Evolutionary conservation across 1,140 invertebrate species (phyloP), one percentile per base, ranked within the genome.

Genomic region (Drosophila arizonae): DNA sequence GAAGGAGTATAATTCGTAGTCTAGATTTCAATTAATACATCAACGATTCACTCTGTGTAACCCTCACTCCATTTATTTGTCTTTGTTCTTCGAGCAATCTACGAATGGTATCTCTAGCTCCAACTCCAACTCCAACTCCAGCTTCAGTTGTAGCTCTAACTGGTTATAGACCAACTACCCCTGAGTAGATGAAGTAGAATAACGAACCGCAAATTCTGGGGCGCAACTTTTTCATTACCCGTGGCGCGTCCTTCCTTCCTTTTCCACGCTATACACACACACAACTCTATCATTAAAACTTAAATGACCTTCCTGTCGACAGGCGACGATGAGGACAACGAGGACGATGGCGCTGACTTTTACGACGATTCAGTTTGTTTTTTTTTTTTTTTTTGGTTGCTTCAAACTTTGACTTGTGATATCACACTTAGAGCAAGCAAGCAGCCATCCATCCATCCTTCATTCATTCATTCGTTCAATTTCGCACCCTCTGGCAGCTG

Each of bases 241-340:
- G 60, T 55, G 70, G 51, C 70, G 56, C 64, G 67, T 68, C 70
- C 64, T 68, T 68, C 56, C 65, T 68, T 61, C 50, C 55, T 43
- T 54, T 66, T 72, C 54, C 58, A 64, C 66, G 64, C 79, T 39
- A 9, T 5, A 17, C 15, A 45, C 43, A 45, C 58, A 67, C 66
- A 72, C 75, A 87, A 88, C 84, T 87, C 84, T 76, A 87, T 87
- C 84, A 87, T 87, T 87, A 87, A 88, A 88, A 87, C 84, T 87
- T 87, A 77, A 87, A 87, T 87, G 84, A 87, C 85, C 79, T 84
- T 87, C 82, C 82, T 87, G 81, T 75, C 67, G 81, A 74, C 72
- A 64, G 65, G 15, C 50, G 33, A 15, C 41, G 71, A 58, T 58
- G 43, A 15, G 15, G n/a, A 46, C 15, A 17, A 39, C 33, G 33